These are phyloP conservation scores for Sebastolobus alascanus DNA, from an alignment of 2,797 vertebrate genomes.

Conservation along the genomic window DNA sequence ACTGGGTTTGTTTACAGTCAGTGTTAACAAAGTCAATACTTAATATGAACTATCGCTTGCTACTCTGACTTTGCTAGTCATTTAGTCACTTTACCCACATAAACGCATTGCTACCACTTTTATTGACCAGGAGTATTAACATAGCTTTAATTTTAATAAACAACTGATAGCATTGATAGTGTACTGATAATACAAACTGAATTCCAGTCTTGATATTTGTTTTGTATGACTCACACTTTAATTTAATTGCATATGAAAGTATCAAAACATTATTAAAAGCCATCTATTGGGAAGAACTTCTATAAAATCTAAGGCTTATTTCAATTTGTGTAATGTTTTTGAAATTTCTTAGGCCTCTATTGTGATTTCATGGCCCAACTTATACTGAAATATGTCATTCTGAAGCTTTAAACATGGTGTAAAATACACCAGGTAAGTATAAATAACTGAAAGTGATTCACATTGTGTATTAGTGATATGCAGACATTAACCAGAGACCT, in stretches of 20 bases:
- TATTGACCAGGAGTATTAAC: background rate
- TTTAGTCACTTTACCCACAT: background rate
- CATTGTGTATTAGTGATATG: background rate
- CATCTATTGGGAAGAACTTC: background rate
- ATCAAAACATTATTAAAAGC: background rate
- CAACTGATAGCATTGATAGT: background rate
- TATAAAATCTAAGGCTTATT: background rate
- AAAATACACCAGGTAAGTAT: background rate
- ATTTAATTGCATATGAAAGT: background rate
- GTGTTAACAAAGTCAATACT: background rate
- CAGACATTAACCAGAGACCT: background rate
- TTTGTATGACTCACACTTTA: background rate
- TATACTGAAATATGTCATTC: background rate
- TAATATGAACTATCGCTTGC: background rate
- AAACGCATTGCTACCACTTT: background rate
- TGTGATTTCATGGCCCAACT: background rate
- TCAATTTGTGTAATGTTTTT: background rate
- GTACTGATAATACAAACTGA: background rate
- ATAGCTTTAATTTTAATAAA: background rate
- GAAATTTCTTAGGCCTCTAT: background rate
- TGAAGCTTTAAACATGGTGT: background rate
- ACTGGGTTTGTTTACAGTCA: background rate
- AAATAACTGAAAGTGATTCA: background rate
- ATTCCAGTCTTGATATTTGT: slow-evolving; percentile 1
- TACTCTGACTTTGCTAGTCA: background rate